Conservation (phyloP, 2,797 vertebrate genomes). For the Characodon lateralis region DNA sequence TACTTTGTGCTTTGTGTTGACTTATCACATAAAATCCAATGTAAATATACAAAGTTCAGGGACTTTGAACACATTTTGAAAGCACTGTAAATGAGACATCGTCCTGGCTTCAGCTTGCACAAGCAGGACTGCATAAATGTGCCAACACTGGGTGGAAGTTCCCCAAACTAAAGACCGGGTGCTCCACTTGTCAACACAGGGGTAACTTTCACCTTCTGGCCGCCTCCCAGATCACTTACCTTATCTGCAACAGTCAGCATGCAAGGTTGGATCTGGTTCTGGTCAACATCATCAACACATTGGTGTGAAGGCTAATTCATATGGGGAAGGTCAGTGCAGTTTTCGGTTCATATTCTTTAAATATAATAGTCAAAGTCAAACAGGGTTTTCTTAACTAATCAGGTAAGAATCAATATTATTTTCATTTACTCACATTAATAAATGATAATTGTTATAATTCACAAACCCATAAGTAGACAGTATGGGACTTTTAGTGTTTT, state of each 20-base stretch:
- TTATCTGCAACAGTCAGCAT: slow-evolving; percentile 36
- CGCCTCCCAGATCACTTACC: slow-evolving; percentile 19
- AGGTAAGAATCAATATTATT: background rate
- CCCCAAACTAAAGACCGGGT: slow-evolving; percentile 52
- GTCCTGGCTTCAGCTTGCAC: slow-evolving; percentile 38
- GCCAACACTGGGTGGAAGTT: slow-evolving; percentile 54
- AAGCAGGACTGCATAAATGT: slow-evolving; percentile 41
- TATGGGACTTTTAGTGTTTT: background rate
- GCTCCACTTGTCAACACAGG: slow-evolving; percentile 53
- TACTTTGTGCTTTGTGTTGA: background rate
- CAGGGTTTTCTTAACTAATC: background rate
- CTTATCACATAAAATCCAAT: background rate
- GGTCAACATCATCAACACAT: slow-evolving; percentile 48
- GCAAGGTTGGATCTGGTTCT: slow-evolving; percentile 40
- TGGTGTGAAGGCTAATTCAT: slow-evolving; percentile 12
- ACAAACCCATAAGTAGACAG: background rate
- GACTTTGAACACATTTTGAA: background rate
- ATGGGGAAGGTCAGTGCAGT: slow-evolving; percentile 7
- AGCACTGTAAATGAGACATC: slow-evolving; percentile 24
- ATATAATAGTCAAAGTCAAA: background rate
- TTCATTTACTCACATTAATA: background rate
- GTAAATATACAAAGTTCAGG: background rate
- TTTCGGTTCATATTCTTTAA: background rate
- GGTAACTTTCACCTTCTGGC: slow-evolving; percentile 37
- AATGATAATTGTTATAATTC: background rate